Conservation (phyloP, 2,888 invertebrate species). For the Eledone cirrhosa region DNA sequence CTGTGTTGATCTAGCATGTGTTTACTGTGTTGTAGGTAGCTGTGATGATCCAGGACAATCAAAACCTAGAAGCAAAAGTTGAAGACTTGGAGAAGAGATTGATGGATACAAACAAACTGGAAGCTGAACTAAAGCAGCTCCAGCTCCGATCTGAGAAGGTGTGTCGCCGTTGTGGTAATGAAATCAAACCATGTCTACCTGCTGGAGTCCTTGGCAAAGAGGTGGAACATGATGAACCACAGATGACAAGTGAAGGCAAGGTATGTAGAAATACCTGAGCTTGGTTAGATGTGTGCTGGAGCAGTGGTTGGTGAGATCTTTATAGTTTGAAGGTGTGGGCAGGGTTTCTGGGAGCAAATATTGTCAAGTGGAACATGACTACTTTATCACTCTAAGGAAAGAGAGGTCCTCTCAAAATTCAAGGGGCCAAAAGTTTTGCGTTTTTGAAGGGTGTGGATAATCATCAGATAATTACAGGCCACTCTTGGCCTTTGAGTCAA, state of each 20-base stretch:
- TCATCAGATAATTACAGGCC: no score
- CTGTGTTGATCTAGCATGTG: no score
- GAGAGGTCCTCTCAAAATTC: no score
- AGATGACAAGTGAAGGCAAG: constrained; percentile 56
- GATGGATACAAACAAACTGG: constrained; percentile 44
- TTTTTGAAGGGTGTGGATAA: no score
- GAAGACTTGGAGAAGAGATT: constrained; percentile 46
- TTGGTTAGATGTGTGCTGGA: no score
- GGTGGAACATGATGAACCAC: constrained; percentile 58
- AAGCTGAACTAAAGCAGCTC: constrained; percentile 48
- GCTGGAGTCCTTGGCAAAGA: constrained; percentile 45
- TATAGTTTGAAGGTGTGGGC: no score
- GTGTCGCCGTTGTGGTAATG: constrained; percentile 46
- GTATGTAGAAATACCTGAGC: background rate
- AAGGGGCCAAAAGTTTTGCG: no score
- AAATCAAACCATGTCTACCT: constrained; percentile 24
- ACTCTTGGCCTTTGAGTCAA: no score
- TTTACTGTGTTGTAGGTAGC: constrained; percentile 33
- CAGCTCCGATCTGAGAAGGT: constrained; percentile 44
- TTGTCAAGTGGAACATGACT: no score
- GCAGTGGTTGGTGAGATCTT: no score
- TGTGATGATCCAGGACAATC: constrained; percentile 56
- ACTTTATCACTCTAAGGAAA: no score
- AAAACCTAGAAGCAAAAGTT: constrained; percentile 51
- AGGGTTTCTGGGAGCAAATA: no score